phyloP scores from a whole-genome alignment of 2,113 vertebrate species.

The Romanogobio albipinnatus region DNA sequence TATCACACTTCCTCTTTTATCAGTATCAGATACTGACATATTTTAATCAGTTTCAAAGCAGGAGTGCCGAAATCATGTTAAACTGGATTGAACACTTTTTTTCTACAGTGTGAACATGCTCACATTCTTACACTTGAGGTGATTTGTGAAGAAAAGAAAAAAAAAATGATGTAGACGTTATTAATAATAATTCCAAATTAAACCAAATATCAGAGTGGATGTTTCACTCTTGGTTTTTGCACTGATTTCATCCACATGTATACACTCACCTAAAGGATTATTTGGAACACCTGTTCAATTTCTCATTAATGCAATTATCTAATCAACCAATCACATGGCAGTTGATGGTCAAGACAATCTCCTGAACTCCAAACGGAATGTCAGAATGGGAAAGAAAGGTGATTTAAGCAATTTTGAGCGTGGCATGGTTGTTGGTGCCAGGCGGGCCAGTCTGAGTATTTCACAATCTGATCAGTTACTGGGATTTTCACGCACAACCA shows the following conservation, averaged over 20 bases:
- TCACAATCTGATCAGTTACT: too few species aligned
- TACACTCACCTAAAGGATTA: too few species aligned
- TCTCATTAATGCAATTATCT: too few species aligned
- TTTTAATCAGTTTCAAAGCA: conserved; percentile 23
- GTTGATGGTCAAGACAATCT: too few species aligned
- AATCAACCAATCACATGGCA: too few species aligned
- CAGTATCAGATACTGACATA: not conserved
- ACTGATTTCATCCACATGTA: conserved; percentile 28
- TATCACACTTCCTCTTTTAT: conserved; percentile 1
- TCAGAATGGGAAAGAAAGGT: too few species aligned
- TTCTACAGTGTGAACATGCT: not conserved
- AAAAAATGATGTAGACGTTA: conserved; percentile 7
- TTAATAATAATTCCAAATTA: conserved; percentile 34
- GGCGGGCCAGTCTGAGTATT: too few species aligned
- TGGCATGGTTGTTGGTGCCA: too few species aligned
- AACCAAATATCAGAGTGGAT: not conserved
- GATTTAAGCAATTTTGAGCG: too few species aligned
- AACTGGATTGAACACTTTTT: not conserved
- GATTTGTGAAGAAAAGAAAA: not conserved
- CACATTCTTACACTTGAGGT: not conserved
- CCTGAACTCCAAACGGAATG: too few species aligned
- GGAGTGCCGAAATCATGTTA: not conserved
- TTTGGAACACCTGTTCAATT: too few species aligned
- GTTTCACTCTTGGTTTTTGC: conserved; percentile 2
- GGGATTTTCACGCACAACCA: too few species aligned